Evolutionary conservation across 2,888 invertebrate genomes (phyloP), one percentile per base, ranked within the genome.

Genomic region (Auanema freiburgensis): DNA sequence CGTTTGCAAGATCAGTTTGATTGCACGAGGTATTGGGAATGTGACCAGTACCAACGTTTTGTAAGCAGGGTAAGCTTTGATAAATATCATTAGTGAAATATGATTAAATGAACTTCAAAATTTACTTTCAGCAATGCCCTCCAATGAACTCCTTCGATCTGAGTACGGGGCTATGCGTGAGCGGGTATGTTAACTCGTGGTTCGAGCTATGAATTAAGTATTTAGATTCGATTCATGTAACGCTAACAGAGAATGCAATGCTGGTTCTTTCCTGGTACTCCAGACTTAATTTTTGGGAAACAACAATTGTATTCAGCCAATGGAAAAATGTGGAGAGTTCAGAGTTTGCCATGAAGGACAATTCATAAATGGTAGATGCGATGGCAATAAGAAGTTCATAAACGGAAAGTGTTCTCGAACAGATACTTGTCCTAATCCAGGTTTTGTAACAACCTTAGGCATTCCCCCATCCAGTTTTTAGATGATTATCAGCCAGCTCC

Each of bases 251-350:
- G 18, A 18, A 18, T 21, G 18, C 46, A 33, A 52, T 24, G 58
- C 51, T 25, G 63, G 58, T 33, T 33, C 33, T 33, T 33, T 33
- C 33, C 33, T 5, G 33, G 33, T 21, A 21, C 8, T 5, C 11
- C 11, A 46, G 11, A 46, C 18, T 8, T 11, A 21, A 11, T 46
- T 46, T 46, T 16, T 8, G 11, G 3, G 33, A 33, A 33, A 33
- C 33, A 33, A 46, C 18, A 21, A n/a, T n/a, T n/a, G n/a, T n/a
- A n/a, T n/a, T n/a, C 46, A 50, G 18, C 63, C 63, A 16, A 12
- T 51, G 25, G 40, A 54, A 6, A 46, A 25, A n/a, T 63, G 63
- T 58, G 63, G 63, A 52, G 43, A 63, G n/a, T 63, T 18, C 49
- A 61, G 61, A 21, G 24, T 51, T 40, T 63, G 63, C 43, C 25